Base-by-base conservation (phyloP, 1,140 invertebrate genomes). In the Cecropterus lyciades region DNA sequence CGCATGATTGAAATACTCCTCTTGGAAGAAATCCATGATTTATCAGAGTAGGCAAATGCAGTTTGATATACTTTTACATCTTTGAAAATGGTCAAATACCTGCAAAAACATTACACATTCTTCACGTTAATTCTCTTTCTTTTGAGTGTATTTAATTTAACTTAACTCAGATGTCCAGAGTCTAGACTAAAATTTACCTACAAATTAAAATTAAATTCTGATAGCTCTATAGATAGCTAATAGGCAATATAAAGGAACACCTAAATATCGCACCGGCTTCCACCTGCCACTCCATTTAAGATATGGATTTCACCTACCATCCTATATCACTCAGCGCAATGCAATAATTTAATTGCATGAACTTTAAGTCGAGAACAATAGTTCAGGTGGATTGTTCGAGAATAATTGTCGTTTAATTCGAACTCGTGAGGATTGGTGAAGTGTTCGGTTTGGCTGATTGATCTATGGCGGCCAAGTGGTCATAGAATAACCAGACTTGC, bases 321-420 rank as follows among this genome's bases (percentile, higher is more conserved):
- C 55, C 4, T 60, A 20, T 60, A 48, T 10, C 46, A 24, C 30
- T 48, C 14, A 17, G 43, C 14, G 6, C 57, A 40, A 62, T 51
- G 6, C 57, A 40, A 62, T 51, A 62, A 49, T 20, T 62, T 62
- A 62, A 62, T 62, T 62, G 57, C 46, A 24, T 62, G 57, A 62
- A 62, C 57, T 62, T 62, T 62, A 51, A 43, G 33, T 45, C 1
- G 30, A 27, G 46, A 62, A 62, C 57, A 62, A 62, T 49, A 62
- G 46, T 62, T 62, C 46, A 62, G 46, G 27, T 51, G 46, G 30
- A 60, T 60, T 48, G 57, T 20, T 62, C n/a, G 11, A 60, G 45
- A 49, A 62, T 62, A 62, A 62, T 62, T 62, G 57, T 62, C 57
- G 24, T 62, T 62, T 60, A 62, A 62, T 62, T 62, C 46, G 27